Base-by-base conservation (phyloP, 2,797 vertebrate genomes). In the Meda fulgida region DNA sequence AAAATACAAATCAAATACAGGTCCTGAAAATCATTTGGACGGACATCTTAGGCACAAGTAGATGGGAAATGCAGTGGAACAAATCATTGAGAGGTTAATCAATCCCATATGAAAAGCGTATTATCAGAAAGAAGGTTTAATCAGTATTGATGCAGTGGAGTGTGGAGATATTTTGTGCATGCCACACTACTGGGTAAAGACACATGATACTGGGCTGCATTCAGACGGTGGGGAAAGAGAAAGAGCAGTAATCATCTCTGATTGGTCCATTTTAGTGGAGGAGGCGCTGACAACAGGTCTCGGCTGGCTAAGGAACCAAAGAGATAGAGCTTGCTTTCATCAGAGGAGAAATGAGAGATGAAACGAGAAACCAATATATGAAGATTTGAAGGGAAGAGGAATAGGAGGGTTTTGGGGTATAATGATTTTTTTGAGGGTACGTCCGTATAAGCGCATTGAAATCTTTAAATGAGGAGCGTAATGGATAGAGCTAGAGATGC, bases 241-340 rank as follows among this genome's bases (percentile, higher is more conserved):
- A 88, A 87, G 88, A 81, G 80, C 78, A 70, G 87, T 72, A 89
- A 88, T 88, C 84, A 76, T 89, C 83, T 84, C 73, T 76, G 85
- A 88, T 85, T 77, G 86, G 83, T 89, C 84, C 85, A 72, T 88
- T 89, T 84, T 80, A 84, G 85, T 87, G 73, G 87, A 89, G 88
- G 88, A 86, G 89, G 87, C 78, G 89, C 82, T 89, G 86, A 91
- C 83, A 91, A 89, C 86, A 90, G 80, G 36, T 87, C 89, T 89
- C 86, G 85, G 86, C 91, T 88, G 90, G 91, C 84, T 60, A 85
- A 86, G 85, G 86, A 92, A 90, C 91, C 87, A 85, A 89, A 91
- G 87, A 92, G 86, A 89, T 86, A 86, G 85, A 90, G 87, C 91
- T 84, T 69, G 75, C 83, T 78, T 84, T 84, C 51, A 84, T 84